Evolutionary conservation across 1,140 invertebrate genomes (phyloP), one percentile per base, ranked within the genome.

Genomic region (Drosophila funebris): DNA sequence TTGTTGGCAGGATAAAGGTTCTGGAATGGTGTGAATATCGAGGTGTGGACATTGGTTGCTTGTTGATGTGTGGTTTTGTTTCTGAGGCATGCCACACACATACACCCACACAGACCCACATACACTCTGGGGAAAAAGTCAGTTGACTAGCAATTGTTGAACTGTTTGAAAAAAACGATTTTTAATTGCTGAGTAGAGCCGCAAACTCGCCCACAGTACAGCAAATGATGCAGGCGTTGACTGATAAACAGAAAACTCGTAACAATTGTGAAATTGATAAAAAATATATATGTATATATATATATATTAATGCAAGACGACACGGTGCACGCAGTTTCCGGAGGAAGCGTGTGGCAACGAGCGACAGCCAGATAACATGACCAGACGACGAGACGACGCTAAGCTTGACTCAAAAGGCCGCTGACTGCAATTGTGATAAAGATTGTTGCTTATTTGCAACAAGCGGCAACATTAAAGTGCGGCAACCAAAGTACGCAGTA

Each of bases 1-100:
- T 88, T 82, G 83, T 83, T 72, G 72, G 57, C 46, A 44, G 62
- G 14, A 31, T 14, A 39, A n/a, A 20, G 6, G 8, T 9, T 0
- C 18, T 33, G 31, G 29, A 43, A 14, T 31, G 56, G 27, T 39
- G 44, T 8, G 43, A 33, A 33, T 33, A 33, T 33, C 24, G 48
- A 73, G 75, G 60, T 62, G 36, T 39, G 16, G 56, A 61, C 43
- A 39, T 58, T 58, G 54, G 18, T 27, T 54, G 82, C 69, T 60
- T 90, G 87, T 80, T 88, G 87, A 90, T 90, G 77, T 90, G 87
- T 88, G 87, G 88, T 54, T 41, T 62, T 66, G 67, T 75, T 44
- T 53, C 60, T 63, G 76, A 66, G 68, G 60, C 66, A 31, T 20
- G 16, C 41, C 31, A 20, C 50, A 52, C 46, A 14, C 13, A 9